Conservation (phyloP, 2,797 vertebrate genomes). For the Sebastes nivosus region DNA sequence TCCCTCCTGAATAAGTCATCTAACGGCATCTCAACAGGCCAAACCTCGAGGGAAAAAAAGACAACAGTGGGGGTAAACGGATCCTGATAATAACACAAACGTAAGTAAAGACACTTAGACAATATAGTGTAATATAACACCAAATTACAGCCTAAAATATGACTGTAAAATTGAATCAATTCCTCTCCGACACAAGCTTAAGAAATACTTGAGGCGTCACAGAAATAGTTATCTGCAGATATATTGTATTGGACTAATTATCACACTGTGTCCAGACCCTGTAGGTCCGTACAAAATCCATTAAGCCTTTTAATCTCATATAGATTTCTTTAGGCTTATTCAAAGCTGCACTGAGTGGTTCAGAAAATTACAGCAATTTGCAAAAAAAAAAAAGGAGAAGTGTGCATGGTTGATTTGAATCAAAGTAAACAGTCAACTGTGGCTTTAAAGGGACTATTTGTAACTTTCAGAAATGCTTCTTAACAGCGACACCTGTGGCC, state of each 20-base stretch:
- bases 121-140: neutral
- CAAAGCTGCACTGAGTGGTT: neutral
- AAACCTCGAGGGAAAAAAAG: constrained; percentile 18
- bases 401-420: neutral
- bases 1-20: constrained; percentile 52
- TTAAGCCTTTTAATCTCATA: constrained; percentile 2
- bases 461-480: no score
- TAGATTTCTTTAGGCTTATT: constrained; percentile 4
- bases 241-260: neutral
- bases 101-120: neutral
- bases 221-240: neutral
- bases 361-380: neutral
- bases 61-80: neutral
- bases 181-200: neutral
- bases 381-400: neutral
- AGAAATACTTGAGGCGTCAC: neutral
- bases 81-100: constrained; percentile 17
- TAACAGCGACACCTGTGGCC: no score
- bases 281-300: neutral
- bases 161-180: neutral
- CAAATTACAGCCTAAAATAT: neutral
- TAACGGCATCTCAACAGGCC: constrained; percentile 27
- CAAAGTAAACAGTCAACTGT: neutral
- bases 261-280: neutral
- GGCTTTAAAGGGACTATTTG: no score